Evolutionary conservation across 2,888 invertebrate genomes (phyloP).

Genomic region (Erynnis tages): DNA sequence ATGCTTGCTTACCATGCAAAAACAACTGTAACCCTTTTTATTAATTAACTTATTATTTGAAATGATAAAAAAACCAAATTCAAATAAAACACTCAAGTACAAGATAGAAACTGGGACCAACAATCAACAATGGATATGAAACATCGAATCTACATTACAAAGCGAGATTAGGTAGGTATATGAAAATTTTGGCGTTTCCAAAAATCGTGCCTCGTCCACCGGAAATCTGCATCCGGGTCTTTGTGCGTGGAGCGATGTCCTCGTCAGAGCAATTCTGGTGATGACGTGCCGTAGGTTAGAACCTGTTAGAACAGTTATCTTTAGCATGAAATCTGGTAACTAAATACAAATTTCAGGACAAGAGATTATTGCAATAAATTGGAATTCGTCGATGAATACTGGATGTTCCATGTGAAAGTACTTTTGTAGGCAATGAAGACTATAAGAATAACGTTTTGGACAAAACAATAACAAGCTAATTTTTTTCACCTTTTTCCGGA

Average conservation of each 20-base stretch:
- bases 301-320: slow-evolving; percentile 75
- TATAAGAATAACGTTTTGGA: no score
- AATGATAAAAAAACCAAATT: no score
- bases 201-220: slow-evolving; percentile 71
- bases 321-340: slow-evolving; percentile 58
- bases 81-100: slow-evolving; percentile 4
- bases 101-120: slow-evolving; percentile 20
- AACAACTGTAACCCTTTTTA: no score
- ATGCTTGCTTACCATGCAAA: no score
- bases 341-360: background rate
- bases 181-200: slow-evolving; percentile 78
- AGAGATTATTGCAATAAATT: no score
- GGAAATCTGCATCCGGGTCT: slow-evolving; percentile 65
- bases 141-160: slow-evolving; percentile 69
- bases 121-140: slow-evolving; percentile 29
- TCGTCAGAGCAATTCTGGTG: slow-evolving; percentile 59
- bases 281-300: slow-evolving; percentile 64
- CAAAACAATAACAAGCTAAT: no score
- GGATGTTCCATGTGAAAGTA: no score
- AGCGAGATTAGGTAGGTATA: slow-evolving; percentile 62
- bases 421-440: no score
- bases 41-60: no score
- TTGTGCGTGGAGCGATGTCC: slow-evolving; percentile 74
- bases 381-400: no score
- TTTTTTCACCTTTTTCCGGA: no score